Percentiles rank a stretch among this genome's conserved stretches.
Conservation (phyloP, 2,797 vertebrate genomes). For the Cheirogaleus major region DNA sequence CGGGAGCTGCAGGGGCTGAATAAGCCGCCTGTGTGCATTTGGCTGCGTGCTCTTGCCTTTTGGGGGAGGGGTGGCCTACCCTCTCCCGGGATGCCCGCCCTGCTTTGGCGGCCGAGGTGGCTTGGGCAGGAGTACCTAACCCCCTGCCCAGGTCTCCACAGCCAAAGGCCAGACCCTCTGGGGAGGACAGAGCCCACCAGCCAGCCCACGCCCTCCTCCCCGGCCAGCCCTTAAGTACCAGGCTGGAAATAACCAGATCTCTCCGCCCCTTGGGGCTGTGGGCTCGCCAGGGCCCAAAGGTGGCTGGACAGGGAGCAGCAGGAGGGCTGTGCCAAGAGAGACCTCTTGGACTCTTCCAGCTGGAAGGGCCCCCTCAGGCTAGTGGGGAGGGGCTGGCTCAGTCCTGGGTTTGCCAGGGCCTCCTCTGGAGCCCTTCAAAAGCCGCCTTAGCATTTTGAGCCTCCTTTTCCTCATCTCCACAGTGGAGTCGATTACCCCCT, state of each 20-base stretch:
- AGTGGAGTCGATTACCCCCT: not conserved
- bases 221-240: conserved; percentile 62
- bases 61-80: conserved; percentile 73
- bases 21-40: conserved; percentile 73
- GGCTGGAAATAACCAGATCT: conserved; percentile 70
- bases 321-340: not conserved
- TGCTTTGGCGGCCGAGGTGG: not conserved
- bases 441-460: not conserved
- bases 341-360: not conserved
- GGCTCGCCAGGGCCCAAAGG: not conserved
- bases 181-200: conserved; percentile 22
- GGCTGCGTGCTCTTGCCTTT: conserved; percentile 69
- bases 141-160: conserved; percentile 27
- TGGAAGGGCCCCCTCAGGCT: not conserved
- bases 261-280: not conserved
- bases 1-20: conserved; percentile 80
- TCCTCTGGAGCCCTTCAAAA: not conserved
- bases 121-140: conserved; percentile 27
- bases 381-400: not conserved
- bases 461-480: not conserved
- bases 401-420: not conserved
- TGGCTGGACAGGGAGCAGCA: not conserved
- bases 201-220: not conserved
- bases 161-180: conserved; percentile 25
- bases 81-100: conserved; percentile 40